Base-by-base conservation (phyloP, 1,140 invertebrate species). In the Apis florea region DNA sequence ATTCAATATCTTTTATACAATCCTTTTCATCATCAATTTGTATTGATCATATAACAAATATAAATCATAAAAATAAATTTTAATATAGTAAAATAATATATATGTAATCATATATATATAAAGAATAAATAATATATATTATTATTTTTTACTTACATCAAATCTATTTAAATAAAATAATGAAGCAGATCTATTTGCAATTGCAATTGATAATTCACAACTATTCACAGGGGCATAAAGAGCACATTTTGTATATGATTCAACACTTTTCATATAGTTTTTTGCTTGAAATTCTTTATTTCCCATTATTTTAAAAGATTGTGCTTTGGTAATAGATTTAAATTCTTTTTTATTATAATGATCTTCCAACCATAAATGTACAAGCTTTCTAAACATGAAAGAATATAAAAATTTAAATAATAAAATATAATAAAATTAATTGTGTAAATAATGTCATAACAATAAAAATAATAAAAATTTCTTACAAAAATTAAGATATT, bases 131-230 rank as follows among this genome's bases (percentile, higher is more conserved):
- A 61, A 6, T 15, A 19, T 47, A n/a, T 53, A 73, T 9, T 47
- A n/a, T n/a, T 19, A n/a, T 13, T 63, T 24, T 49, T 80, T 72
- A 82, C 79, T 87, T 80, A 93, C 93, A 79, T 92, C 56, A 77
- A 90, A 93, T 83, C 89, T 90, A 67, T 87, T 72, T 40, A 93
- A 82, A 71, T 92, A 89, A 86, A 92, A 93, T 49, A 94, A 86
- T 21, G 91, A 90, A 26, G 93, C 93, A 69, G 94, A 94, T 90
- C 94, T 90, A 84, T 94, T 94, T 40, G 92, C 93, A 49, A 92
- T 84, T 24, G 93, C 93, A 61, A 93, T 79, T 26, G 93, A 71
- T 58, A 92, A 90, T 82, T 93, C 90, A 74, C 90, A 84, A 77
- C 88, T 92, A 63, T 90, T 81, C 53, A 70, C 51, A 56, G 89